Conservation (phyloP, 2,888 invertebrate species). For the Drosophila engyochracea region DNA sequence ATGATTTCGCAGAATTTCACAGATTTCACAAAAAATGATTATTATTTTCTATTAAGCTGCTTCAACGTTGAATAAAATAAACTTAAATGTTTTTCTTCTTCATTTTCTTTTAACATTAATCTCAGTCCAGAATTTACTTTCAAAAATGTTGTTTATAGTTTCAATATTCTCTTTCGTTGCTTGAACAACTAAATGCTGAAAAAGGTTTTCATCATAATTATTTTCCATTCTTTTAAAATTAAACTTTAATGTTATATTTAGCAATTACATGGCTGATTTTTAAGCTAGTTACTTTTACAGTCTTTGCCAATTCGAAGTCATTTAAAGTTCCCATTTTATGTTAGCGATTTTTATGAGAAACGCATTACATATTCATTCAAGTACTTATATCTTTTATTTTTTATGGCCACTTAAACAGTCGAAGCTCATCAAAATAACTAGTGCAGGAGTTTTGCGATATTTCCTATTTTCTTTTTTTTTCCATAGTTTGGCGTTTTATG, state of each 20-base stretch:
- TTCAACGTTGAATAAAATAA: not conserved
- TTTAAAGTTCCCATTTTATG: not conserved
- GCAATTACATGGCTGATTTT: not conserved
- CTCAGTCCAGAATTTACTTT: not conserved
- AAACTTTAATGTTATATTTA: not conserved
- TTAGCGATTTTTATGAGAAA: constrained; percentile 8
- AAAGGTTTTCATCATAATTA: not conserved
- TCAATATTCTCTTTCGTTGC: not conserved
- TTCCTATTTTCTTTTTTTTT: not conserved
- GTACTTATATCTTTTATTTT: constrained; percentile 38
- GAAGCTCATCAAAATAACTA: constrained; percentile 53
- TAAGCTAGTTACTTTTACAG: not conserved
- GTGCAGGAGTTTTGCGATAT: constrained; percentile 36
- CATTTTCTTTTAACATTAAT: not conserved
- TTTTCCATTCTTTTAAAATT: not conserved
- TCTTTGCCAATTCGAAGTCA: not conserved
- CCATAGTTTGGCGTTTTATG: constrained; percentile 55
- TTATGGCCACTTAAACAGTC: constrained; percentile 70
- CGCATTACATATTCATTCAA: constrained; percentile 34
- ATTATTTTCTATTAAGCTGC: not conserved
- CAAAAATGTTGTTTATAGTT: not conserved
- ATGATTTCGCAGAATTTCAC: not conserved
- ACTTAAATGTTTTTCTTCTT: not conserved
- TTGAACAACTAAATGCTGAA: not conserved
- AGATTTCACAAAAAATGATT: not conserved